Evolutionary conservation across 2,888 invertebrate genomes (phyloP).

Genomic region (Gymnosoma rotundatum): DNA sequence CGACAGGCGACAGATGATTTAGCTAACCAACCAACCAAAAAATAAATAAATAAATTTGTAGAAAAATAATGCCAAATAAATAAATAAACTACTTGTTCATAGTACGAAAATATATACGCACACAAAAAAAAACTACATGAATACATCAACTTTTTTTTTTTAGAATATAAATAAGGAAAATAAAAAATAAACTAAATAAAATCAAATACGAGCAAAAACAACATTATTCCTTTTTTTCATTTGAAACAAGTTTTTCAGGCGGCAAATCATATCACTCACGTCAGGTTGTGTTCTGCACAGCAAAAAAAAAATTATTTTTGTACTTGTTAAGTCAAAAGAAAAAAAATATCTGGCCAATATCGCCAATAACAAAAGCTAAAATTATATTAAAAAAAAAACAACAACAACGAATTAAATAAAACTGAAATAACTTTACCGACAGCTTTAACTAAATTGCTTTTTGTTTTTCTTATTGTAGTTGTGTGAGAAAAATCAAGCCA

Average conservation of each 20-base stretch:
- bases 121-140: constrained; percentile 27
- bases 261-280: constrained; percentile 69
- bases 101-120: constrained; percentile 24
- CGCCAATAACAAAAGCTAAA: not conserved
- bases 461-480: not conserved
- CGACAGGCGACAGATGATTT: constrained; percentile 49
- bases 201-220: constrained; percentile 36
- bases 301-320: not conserved
- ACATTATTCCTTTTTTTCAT: constrained; percentile 12
- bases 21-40: constrained; percentile 53
- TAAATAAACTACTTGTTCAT: too few species aligned
- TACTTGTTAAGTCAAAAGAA: constrained; percentile 63
- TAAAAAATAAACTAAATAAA: constrained; percentile 25
- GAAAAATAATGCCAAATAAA: constrained; percentile 16
- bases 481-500: constrained; percentile 2
- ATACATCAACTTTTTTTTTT: constrained; percentile 22
- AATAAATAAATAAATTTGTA: constrained; percentile 11
- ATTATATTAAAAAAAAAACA: constrained; percentile 23
- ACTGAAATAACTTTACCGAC: too few species aligned
- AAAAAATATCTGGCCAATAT: not conserved
- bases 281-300: constrained; percentile 64
- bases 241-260: constrained; percentile 69
- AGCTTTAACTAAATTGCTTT: not conserved
- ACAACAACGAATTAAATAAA: not conserved
- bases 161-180: constrained; percentile 43